A percentile compares a stretch with the other conserved stretches of the same genome.
Evolutionary conservation across 2,888 invertebrate genomes (phyloP).

Genomic region (Sinodicranocentrus sp.): DNA sequence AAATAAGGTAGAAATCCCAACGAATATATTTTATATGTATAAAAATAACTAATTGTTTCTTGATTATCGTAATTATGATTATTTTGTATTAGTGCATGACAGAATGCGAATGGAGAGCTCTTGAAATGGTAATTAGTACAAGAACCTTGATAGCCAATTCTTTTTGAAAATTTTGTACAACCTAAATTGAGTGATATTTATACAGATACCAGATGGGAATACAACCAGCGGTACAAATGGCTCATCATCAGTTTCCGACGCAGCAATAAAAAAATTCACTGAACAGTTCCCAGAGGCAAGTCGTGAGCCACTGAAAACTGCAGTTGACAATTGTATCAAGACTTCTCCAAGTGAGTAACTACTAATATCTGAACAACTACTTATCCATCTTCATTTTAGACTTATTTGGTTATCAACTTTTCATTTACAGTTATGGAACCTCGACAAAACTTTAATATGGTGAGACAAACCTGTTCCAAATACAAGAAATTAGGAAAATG

Average conservation of each 20-base stretch:
- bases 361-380: not conserved
- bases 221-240: not conserved
- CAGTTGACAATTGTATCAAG: conserved; percentile 29
- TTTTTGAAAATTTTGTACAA: not conserved
- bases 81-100: conserved; percentile 19
- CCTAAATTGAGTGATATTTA: not conserved
- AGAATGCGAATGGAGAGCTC: conserved; percentile 39
- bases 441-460: conserved; percentile 4
- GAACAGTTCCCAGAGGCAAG: conserved; percentile 19
- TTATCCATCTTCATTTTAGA: not conserved
- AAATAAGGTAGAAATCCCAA: conserved; percentile 21
- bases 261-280: not conserved
- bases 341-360: conserved; percentile 1
- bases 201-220: not conserved
- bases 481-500: conserved; percentile 21
- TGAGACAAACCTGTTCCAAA: conserved; percentile 4
- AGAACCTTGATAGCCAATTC: not conserved
- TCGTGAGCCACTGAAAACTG: not conserved
- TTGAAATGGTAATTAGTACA: conserved; percentile 27
- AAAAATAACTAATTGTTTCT: not conserved
- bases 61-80: not conserved
- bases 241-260: not conserved
- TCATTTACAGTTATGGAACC: not conserved
- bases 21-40: not conserved
- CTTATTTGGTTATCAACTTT: no score